Percentiles rank a stretch among this genome's conserved stretches.
Conservation (phyloP, 2,797 vertebrate species). For the Dallia pectoralis region DNA sequence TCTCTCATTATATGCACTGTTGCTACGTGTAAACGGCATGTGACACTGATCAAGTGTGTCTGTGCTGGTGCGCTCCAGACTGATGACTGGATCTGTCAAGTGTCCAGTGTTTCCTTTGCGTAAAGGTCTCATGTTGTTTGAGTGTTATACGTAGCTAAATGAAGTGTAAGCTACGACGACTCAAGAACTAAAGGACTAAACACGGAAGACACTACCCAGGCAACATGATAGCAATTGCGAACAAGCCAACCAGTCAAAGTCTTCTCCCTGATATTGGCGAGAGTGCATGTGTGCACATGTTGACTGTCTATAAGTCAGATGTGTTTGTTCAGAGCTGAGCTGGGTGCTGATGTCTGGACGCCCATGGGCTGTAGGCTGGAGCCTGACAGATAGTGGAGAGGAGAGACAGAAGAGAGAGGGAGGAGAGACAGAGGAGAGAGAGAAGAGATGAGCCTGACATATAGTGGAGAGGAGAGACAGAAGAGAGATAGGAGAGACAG, state of each 20-base stretch:
- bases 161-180: neutral
- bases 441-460: neutral
- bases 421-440: neutral
- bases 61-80: no score
- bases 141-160: neutral
- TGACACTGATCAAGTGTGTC: neutral
- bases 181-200: neutral
- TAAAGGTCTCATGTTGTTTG: neutral
- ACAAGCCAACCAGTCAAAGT: neutral
- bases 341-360: neutral
- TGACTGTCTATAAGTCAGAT: neutral
- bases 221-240: neutral
- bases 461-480: neutral
- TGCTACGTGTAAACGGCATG: neutral
- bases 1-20: neutral
- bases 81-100: neutral
- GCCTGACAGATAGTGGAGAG: conserved; percentile 1
- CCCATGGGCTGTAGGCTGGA: no score
- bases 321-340: neutral
- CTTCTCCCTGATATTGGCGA: neutral
- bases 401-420: neutral
- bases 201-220: neutral
- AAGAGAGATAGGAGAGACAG: no score
- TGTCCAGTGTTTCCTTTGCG: neutral
- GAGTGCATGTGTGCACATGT: conserved; percentile 1